Base-by-base conservation (phyloP, 2,113 vertebrate species). In the Zosterops hypoxanthus region DNA sequence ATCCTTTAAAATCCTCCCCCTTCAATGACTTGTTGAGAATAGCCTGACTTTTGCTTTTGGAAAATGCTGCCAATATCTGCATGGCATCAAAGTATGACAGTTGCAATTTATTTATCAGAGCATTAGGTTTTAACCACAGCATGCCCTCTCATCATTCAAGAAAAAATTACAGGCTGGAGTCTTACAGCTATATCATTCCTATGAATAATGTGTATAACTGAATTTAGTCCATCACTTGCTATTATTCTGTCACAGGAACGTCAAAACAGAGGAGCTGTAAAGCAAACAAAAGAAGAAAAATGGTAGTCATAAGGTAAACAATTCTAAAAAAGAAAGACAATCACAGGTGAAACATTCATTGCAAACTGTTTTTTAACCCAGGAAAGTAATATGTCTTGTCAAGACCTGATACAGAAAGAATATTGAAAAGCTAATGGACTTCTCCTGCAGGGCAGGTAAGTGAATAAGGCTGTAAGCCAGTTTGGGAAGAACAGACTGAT, bases 261-360 rank as follows among this genome's bases (percentile, higher is more conserved):
- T 87, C 90, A 92, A 71, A 94, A 53, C 50, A 92, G 73, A 89
- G 20, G 36, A 88, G n/a, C 28, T 86, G n/a, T 65, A 92, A 93
- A 84, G 65, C 57, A 94, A 90, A 93, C 20, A 96, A 88, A 94
- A 92, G 69, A 83, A 91, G 84, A 96, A 92, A 96, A 94, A 96
- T 92, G 1, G 56, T 59, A 81, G 63, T 94, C 75, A 90, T 95
- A 93, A 88, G 39, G 66, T 64, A 77, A 80, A 88, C 5, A 34
- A 24, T 91, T 95, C 52, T 59, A 75, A 60, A 44, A 52, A 28
- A 88, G 25, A 79, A 76, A 94, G 56, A 82, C 29, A 92, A 70
- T 22, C 47, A 41, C 57, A 46, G 22, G 24, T 44, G 65, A 47
- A 90, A 69, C 42, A 72, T 25, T 83, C 59, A 86, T 33, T 63